Base-by-base conservation (phyloP, 2,797 vertebrate genomes). In the Champsocephalus esox region DNA sequence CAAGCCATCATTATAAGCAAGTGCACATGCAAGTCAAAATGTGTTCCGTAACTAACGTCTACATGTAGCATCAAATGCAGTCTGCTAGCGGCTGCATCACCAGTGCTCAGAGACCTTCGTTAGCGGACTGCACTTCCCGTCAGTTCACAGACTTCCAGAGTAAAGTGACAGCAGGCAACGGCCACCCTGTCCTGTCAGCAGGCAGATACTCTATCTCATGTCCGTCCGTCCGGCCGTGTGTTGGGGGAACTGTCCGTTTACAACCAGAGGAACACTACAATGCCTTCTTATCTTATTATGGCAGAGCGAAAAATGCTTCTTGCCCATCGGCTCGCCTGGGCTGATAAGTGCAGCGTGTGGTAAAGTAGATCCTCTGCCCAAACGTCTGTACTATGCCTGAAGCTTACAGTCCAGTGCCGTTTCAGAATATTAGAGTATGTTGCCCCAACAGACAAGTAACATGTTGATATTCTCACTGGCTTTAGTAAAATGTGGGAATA, bases 271-370 rank as follows among this genome's bases (percentile, higher is more conserved):
- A 65, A 73, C 48, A 65, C 41, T 21, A 70, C 8, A 77, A 43
- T 6, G 50, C 66, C 63, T 48, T 83, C 68, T 62, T 86, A 86
- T 91, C 86, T 68, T 19, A 46, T 34, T 12, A 32, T 43, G n/a
- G 13, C 77, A 81, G 70, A 80, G 64, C 52, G 54, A 54, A 60
- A 74, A 3, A 41, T 73, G 60, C 64, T 12, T 49, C 32, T 75
- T 56, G 46, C 34, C 8, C 34, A 38, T 28, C 7, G 55, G 54
- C 44, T 52, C 32, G 59, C 9, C 10, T n/a, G 4, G 3, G 16
- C 52, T 59, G 63, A 75, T 68, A 56, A 70, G 57, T 41, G 9
- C 4, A 10, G 7, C 32, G 19, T 58, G 49, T 65, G 19, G 51
- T 38, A 9, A n/a, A 45, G 46, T 21, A 16, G 8, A 38, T 38